A percentile compares a stretch with the other conserved stretches of the same genome.
Conservation (phyloP, 2,888 invertebrate genomes). For the Pseudanteris insignis region DNA sequence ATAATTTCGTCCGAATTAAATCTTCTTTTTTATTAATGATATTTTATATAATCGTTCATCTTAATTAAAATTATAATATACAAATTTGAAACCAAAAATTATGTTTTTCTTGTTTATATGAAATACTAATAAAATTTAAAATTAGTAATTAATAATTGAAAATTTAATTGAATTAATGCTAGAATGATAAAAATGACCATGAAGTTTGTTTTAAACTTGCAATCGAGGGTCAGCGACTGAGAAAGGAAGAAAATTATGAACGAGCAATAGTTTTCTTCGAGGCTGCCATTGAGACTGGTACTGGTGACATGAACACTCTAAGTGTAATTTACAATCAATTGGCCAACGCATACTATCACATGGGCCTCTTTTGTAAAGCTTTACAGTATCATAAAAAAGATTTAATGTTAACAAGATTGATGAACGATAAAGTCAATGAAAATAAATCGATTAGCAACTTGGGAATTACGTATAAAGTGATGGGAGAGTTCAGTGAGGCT, state of each 20-base stretch:
- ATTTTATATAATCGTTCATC: no score
- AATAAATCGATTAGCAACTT: constrained; percentile 98
- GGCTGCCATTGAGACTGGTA: constrained; percentile 95
- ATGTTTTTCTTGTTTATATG: no score
- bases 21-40: no score
- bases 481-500: constrained; percentile 96
- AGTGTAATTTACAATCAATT: constrained; percentile 98
- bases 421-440: constrained; percentile 93
- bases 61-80: no score
- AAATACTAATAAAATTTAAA: no score
- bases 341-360: constrained; percentile 97
- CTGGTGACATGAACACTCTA: constrained; percentile 89
- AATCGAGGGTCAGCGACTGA: constrained; percentile 92
- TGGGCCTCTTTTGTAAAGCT: constrained; percentile 94
- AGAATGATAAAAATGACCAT: background rate
- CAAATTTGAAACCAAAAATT: no score
- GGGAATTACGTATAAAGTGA: constrained; percentile 96
- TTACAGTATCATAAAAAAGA: constrained; percentile 98
- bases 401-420: constrained; percentile 88
- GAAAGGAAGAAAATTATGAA: constrained; percentile 94
- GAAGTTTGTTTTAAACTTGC: constrained; percentile 79
- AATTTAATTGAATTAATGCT: no score
- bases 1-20: no score
- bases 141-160: no score
- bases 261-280: constrained; percentile 97